A percentile compares a stretch with the other conserved stretches of the same genome.
These are phyloP conservation scores for Parnassius mnemosyne DNA, from an alignment of 2,888 invertebrate genomes.

Conservation along the genomic window DNA sequence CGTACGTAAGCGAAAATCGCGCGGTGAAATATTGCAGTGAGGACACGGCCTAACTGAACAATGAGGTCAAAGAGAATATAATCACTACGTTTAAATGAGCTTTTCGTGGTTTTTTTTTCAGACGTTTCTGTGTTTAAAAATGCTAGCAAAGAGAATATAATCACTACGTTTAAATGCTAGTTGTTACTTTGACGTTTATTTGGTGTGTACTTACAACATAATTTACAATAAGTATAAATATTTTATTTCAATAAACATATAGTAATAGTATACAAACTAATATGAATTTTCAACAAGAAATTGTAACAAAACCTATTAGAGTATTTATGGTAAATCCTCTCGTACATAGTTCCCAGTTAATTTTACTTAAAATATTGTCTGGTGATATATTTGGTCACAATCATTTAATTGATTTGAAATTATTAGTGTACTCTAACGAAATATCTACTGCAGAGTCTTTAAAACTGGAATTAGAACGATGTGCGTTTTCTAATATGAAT, in stretches of 20 bases:
- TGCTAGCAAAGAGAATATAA: too few species aligned
- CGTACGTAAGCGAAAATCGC: too few species aligned
- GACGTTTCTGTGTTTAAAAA: too few species aligned
- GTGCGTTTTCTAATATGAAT: conserved; percentile 55
- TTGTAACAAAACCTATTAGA: conserved; percentile 45
- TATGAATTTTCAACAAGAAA: conserved; percentile 58
- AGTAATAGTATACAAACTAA: too few species aligned
- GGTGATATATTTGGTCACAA: conserved; percentile 56
- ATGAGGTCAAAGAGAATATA: too few species aligned
- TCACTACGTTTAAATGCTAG: too few species aligned
- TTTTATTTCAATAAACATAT: background rate
- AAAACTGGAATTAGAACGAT: conserved; percentile 49
- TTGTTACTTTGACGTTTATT: background rate
- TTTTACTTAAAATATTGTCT: conserved; percentile 54
- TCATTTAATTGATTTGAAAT: conserved; percentile 53
- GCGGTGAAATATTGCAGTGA: too few species aligned
- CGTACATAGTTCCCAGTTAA: conserved; percentile 46
- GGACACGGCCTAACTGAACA: too few species aligned
- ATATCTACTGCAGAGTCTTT: conserved; percentile 43
- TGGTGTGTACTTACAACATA: background rate
- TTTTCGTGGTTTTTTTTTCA: too few species aligned
- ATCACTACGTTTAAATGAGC: too few species aligned
- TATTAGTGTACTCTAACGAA: conserved; percentile 62
- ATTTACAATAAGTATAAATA: background rate
- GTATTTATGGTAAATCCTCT: conserved; percentile 61